phyloP scores from a whole-genome alignment of 1,140 invertebrate genomes.

The Habropoda laboriosa region DNA sequence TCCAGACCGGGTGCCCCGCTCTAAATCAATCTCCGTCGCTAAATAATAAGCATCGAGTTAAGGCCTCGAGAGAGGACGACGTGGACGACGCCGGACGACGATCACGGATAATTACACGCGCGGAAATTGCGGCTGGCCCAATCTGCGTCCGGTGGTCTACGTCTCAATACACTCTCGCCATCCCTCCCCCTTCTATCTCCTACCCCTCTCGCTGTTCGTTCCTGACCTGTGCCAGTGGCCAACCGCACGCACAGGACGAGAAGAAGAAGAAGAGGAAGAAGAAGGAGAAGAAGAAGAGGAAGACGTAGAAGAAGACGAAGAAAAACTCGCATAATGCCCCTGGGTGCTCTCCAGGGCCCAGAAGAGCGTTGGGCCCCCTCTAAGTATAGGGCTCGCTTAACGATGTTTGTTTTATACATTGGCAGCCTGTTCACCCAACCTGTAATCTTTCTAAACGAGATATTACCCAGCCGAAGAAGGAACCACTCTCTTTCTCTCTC shows the following conservation, averaged over 20 bases:
- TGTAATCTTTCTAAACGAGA: slow-evolving; percentile 83
- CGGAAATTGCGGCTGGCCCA: slow-evolving; percentile 59
- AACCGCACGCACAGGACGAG: slow-evolving; percentile 14
- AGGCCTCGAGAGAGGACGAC: neutral
- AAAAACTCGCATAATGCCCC: slow-evolving; percentile 48
- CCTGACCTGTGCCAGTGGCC: slow-evolving; percentile 43
- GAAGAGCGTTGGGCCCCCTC: slow-evolving; percentile 36
- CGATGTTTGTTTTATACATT: slow-evolving; percentile 84
- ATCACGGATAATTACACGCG: slow-evolving; percentile 67
- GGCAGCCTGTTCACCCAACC: slow-evolving; percentile 81
- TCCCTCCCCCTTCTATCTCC: neutral
- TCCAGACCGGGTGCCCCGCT: slow-evolving; percentile 20
- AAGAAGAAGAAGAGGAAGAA: neutral
- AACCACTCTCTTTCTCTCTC: slow-evolving; percentile 26
- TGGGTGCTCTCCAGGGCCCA: neutral
- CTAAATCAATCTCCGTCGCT: slow-evolving; percentile 67
- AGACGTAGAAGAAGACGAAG: neutral
- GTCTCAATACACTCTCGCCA: slow-evolving; percentile 60
- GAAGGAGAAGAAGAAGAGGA: neutral
- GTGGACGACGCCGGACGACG: slow-evolving; percentile 40
- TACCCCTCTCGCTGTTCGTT: neutral
- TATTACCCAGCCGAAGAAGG: slow-evolving; percentile 74
- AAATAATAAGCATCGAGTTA: slow-evolving; percentile 58
- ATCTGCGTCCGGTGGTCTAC: slow-evolving; percentile 63
- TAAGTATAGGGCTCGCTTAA: slow-evolving; percentile 82